phyloP scores from a whole-genome alignment of 1,140 invertebrate species.

The Bombus fervidus region DNA sequence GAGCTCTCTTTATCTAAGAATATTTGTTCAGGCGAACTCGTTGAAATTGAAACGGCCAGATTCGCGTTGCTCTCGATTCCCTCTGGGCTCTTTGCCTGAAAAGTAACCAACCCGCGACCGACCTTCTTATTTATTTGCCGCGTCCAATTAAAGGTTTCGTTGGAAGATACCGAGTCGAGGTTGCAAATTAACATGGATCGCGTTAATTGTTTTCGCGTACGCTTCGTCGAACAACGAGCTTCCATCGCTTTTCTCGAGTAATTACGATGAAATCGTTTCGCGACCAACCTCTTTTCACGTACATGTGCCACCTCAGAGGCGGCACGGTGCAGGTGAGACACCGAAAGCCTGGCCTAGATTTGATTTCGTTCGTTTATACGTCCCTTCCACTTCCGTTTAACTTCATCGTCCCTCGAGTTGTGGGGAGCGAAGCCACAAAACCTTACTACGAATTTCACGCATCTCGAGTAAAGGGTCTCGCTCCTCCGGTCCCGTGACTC shows the following conservation, averaged over 20 bases:
- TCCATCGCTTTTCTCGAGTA: conserved; percentile 15
- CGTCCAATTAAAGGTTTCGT: conserved; percentile 41
- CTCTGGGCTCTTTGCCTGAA: conserved; percentile 18
- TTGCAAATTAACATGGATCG: conserved; percentile 46
- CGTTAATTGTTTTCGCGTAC: conserved; percentile 38
- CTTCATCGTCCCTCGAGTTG: conserved; percentile 34
- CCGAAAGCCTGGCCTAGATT: conserved; percentile 20
- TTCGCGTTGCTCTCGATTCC: conserved; percentile 61
- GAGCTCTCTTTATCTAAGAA: conserved; percentile 70
- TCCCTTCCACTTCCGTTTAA: conserved; percentile 51
- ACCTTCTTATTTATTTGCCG: conserved; percentile 52
- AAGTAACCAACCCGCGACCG: conserved; percentile 27
- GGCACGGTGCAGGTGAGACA: background rate
- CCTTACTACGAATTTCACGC: conserved; percentile 66
- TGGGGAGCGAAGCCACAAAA: conserved; percentile 48
- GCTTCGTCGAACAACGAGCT: conserved; percentile 18
- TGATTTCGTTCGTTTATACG: conserved; percentile 55
- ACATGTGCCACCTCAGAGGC: no score
- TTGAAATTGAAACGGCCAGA: conserved; percentile 68
- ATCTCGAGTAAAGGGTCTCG: conserved; percentile 36
- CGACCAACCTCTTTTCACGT: conserved; percentile 22
- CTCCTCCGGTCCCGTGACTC: background rate
- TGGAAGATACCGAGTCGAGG: background rate
- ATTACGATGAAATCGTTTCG: conserved; percentile 36
- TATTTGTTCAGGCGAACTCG: conserved; percentile 71